phyloP scores from a whole-genome alignment of 2,797 vertebrate genomes.

The Dendrocincla fuliginosa region DNA sequence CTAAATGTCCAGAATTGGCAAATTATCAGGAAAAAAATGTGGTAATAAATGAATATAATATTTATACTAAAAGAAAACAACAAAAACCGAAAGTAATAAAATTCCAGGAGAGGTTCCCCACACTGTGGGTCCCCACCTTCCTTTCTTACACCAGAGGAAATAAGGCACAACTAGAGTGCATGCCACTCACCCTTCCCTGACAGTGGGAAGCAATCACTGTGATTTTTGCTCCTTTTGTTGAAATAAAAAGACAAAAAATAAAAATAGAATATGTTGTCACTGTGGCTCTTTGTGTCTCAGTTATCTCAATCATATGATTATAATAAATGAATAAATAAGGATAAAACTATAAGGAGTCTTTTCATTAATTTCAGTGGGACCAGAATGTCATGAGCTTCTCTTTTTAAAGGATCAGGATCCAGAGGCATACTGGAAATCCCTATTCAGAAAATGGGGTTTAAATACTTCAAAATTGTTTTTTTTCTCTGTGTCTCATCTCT shows the following conservation, averaged over 20 bases:
- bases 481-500: background rate
- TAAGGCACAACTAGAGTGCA: rapidly evolving
- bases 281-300: background rate
- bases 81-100: background rate
- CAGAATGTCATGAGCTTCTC: background rate
- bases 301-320: background rate
- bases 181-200: background rate
- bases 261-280: background rate
- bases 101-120: background rate
- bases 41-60: background rate
- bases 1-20: background rate
- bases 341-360: background rate
- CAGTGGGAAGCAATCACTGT: background rate
- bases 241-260: background rate
- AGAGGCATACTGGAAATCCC: background rate
- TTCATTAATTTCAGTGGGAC: background rate
- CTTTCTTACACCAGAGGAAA: background rate
- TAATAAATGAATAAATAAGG: background rate
- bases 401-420: background rate
- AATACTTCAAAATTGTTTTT: background rate
- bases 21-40: background rate
- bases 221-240: background rate
- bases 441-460: background rate
- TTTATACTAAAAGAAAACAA: background rate
- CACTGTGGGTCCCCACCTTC: background rate